Evolutionary conservation across 2,113 vertebrate genomes (phyloP), one percentile per base, ranked within the genome.

Genomic region (Notothenia rossii): DNA sequence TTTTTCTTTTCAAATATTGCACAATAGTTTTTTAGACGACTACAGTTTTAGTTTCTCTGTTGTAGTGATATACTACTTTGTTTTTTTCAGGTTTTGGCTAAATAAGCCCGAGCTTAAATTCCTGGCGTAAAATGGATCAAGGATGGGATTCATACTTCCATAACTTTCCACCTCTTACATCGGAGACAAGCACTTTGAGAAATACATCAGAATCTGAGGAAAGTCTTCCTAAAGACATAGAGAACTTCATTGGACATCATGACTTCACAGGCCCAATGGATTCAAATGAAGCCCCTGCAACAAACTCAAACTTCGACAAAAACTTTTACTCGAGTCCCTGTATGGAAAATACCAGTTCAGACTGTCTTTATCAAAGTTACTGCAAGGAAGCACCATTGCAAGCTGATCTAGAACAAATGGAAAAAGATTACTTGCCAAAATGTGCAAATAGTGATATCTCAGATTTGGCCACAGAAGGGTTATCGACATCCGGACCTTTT

Each of bases 121-220:
- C 51, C 43, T 17, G 49, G 58, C 40, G 76, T 54, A 92, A 62
- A 71, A 95, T 95, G 94, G 88, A 93, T 81, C 83, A 94, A 84
- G 89, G 84, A 13, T 94, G 90, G 89, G 84, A 94, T 87, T 81
- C 89, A 50, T 93, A 86, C 59, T 88, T 86, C 54, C 82, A 81
- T 20, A 82, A 85, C 45, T 10, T 84, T 59, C 50, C 82, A 71
- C 68, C 92, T 36, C 53, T 85, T 22, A 70, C 88, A 67, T 82
- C 89, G 5, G 85, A 93, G 77, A 36, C 88, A 70, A 81, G 67
- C 25, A 81, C 83, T 59, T 86, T 88, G 62, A 87, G 36, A 60
- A 85, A 73, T 46, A 86, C 87, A 25, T 62, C 86, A 5, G 92
- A 92, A 48, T 68, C 84, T 1, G 90, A 94, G 17, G 88, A 86